Conservation (phyloP, 2,797 vertebrate species). For the Otus scops region DNA sequence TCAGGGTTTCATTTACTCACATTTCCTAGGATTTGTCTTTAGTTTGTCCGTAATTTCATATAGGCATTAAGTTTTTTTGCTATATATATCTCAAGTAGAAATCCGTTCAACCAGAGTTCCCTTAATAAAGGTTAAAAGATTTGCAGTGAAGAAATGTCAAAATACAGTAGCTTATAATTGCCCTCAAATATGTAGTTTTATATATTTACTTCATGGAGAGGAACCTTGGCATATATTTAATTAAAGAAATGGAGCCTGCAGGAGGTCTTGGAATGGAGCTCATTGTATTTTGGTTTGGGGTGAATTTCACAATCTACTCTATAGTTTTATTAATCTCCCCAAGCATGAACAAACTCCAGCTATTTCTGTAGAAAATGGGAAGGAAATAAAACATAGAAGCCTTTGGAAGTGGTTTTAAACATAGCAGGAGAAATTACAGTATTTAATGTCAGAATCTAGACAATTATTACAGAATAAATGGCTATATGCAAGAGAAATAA, state of each 20-base stretch:
- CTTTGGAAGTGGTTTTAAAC: conserved; percentile 52
- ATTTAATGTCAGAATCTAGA: conserved; percentile 54
- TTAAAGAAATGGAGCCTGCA: conserved; percentile 54
- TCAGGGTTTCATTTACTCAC: neutral
- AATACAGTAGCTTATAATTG: conserved; percentile 54
- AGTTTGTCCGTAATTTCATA: neutral
- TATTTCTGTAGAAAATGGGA: conserved; percentile 52
- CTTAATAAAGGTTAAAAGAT: conserved; percentile 56
- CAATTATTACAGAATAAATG: conserved; percentile 56
- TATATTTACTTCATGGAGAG: conserved; percentile 54
- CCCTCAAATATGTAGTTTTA: conserved; percentile 53
- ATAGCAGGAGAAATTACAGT: conserved; percentile 57
- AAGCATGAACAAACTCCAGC: conserved; percentile 41
- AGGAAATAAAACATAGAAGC: conserved; percentile 52
- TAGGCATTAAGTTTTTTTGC: conserved; percentile 2
- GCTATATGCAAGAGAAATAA: conserved; percentile 25
- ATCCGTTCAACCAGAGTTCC: conserved; percentile 32
- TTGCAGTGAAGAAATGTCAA: conserved; percentile 58
- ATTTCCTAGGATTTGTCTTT: neutral
- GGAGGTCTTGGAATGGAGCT: conserved; percentile 54
- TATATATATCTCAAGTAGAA: conserved; percentile 45
- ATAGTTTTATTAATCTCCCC: conserved; percentile 53
- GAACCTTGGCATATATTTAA: conserved; percentile 48
- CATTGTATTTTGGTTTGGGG: conserved; percentile 56
- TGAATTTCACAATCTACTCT: conserved; percentile 56